Conservation (phyloP, 2,113 vertebrate species). For the Amphiprion percula region DNA sequence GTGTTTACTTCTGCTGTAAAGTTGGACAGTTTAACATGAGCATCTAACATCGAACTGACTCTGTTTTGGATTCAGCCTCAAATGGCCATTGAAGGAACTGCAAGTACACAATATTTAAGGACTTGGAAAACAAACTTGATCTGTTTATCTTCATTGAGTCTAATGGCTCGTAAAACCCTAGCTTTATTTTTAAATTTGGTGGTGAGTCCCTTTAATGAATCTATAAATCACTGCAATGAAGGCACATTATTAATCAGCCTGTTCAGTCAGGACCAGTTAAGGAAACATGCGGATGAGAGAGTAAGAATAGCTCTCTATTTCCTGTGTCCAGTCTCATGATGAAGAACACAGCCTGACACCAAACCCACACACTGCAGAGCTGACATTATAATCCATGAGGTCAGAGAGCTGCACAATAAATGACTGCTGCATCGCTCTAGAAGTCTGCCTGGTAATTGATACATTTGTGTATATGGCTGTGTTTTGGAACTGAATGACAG, state of each 20-base stretch:
- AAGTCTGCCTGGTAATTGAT: constrained; percentile 6
- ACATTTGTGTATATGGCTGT: neutral
- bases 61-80: no score
- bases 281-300: constrained; percentile 36
- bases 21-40: no score
- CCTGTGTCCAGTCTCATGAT: constrained; percentile 41
- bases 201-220: neutral
- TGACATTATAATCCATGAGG: constrained; percentile 17
- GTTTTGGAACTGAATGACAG: neutral
- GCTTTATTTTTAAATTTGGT: neutral
- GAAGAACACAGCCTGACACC: constrained; percentile 16
- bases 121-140: neutral
- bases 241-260: neutral
- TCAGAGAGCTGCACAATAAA: neutral
- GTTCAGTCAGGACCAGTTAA: constrained; percentile 20
- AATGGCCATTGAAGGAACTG: no score
- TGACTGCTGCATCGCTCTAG: neutral
- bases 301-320: constrained; percentile 49
- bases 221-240: constrained; percentile 9
- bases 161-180: neutral
- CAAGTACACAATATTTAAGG: no score
- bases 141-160: neutral
- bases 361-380: neutral
- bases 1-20: no score
- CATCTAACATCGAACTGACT: no score